A percentile compares a stretch with the other conserved stretches of the same genome.
phyloP scores from a whole-genome alignment of 2,888 invertebrate genomes.

The Melipona beecheii region DNA sequence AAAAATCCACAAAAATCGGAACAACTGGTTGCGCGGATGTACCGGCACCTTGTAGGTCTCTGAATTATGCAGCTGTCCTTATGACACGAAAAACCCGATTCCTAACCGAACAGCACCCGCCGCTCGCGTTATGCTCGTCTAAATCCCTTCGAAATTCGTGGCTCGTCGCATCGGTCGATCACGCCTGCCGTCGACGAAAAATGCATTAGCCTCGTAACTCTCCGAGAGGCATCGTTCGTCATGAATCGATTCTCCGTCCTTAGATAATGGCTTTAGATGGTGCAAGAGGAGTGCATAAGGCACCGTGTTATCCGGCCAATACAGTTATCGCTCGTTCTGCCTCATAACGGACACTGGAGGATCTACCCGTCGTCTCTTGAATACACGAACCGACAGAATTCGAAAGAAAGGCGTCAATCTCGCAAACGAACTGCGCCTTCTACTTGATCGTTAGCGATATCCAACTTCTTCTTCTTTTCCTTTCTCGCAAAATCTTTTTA shows the following conservation, averaged over 20 bases:
- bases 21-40: slow-evolving; percentile 59
- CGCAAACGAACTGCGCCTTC: slow-evolving; percentile 30
- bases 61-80: slow-evolving; percentile 79
- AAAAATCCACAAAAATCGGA: slow-evolving; percentile 56
- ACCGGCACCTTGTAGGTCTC: slow-evolving; percentile 69
- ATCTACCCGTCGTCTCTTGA: slow-evolving; percentile 79
- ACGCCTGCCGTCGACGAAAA: not conserved
- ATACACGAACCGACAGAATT: slow-evolving; percentile 57
- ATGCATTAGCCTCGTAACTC: slow-evolving; percentile 6
- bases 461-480: not conserved
- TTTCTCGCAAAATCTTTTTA: too few relatives aligned
- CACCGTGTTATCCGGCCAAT: slow-evolving; percentile 80
- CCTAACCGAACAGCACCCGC: slow-evolving; percentile 47
- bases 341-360: slow-evolving; percentile 79
- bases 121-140: not conserved
- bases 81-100: slow-evolving; percentile 81
- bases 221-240: not conserved
- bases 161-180: not conserved
- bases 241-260: slow-evolving; percentile 35
- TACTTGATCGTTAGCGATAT: not conserved
- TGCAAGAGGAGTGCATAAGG: slow-evolving; percentile 67
- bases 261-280: slow-evolving; percentile 52
- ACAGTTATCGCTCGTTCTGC: slow-evolving; percentile 81
- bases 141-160: slow-evolving; percentile 38
- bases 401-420: slow-evolving; percentile 61